Evolutionary conservation across 1,140 invertebrate species (phyloP), one percentile per base, ranked within the genome.

Genomic region (Aphidius ervi): DNA sequence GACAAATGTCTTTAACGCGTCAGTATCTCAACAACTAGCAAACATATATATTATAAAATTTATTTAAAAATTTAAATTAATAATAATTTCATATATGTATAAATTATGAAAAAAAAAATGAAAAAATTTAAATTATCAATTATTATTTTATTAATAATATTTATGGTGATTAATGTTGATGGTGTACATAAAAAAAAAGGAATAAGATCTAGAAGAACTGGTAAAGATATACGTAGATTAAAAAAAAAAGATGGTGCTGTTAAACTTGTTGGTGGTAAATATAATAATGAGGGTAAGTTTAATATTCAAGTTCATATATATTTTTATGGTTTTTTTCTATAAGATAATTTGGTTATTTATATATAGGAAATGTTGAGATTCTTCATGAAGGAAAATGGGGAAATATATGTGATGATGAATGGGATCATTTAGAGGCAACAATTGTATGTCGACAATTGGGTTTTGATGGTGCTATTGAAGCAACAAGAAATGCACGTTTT

Each of bases 401-500:
- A 10, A 86, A 88, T 9, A 82, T 97, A 7, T 97, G 95, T 72
- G 94, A 96, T 72, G 94, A 97, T 72, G 93, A 95, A 72, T 96
- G 92, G 90, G 93, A 94, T 70, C 73, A 85, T 20, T 74, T 83
- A 5, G 93, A 96, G 63, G 93, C 91, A 1, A 78, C 80, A 39
- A 89, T 97, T 5, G 88, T 94, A 8, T 98, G 95, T 77, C 82
- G 84, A 54, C 85, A 88, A 71, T 76, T 95, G 47, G 91, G 91
- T 6, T 92, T 87, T 66, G 82, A 82, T 42, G 76, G 75, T 41
- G 80, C 83, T 62, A 73, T 80, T 52, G 80, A 82, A 60, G 82
- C 83, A 6, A 94, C 93, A 0, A 84, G 84, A 62, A 90, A 86
- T 65, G 86, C 86, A 4, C 82, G 85, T 68, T 95, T 90, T 73